Percentiles rank a stretch among this genome's conserved stretches.
phyloP scores from a whole-genome alignment of 2,113 vertebrate genomes.

The Oostethus manadensis region DNA sequence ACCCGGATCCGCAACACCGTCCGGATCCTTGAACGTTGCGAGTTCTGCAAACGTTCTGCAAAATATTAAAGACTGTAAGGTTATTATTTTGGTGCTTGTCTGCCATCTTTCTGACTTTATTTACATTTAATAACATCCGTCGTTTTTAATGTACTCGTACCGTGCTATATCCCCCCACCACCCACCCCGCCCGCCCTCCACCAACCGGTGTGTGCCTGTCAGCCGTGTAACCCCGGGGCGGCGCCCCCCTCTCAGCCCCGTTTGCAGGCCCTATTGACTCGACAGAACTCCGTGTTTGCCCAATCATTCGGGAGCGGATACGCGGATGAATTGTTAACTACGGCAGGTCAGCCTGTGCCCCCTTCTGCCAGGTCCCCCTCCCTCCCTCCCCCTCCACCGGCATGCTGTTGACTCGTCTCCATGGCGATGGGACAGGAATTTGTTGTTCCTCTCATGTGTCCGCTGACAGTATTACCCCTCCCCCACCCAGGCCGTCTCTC shows the following conservation, averaged over 20 bases:
- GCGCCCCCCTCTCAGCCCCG: constrained; percentile 62
- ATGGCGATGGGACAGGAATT: constrained; percentile 60
- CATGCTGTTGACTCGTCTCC: constrained; percentile 68
- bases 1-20: no score
- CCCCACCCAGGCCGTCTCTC: constrained; percentile 7
- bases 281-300: constrained; percentile 61
- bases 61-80: no score
- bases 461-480: constrained; percentile 39
- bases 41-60: no score
- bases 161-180: no score
- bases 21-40: no score
- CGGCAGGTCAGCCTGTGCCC: constrained; percentile 60
- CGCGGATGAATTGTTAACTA: constrained; percentile 70
- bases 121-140: no score
- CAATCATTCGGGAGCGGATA: constrained; percentile 70
- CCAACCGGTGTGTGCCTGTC: constrained; percentile 53
- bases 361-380: constrained; percentile 24
- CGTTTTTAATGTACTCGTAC: no score
- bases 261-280: constrained; percentile 60
- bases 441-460: constrained; percentile 46
- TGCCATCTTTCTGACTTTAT: no score
- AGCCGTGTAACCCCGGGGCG: constrained; percentile 51
- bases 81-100: no score
- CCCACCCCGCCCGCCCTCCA: constrained; percentile 39
- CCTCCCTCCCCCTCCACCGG: constrained; percentile 29